Base-by-base conservation (phyloP, 2,113 vertebrate genomes). In the Tachysurus vachellii region DNA sequence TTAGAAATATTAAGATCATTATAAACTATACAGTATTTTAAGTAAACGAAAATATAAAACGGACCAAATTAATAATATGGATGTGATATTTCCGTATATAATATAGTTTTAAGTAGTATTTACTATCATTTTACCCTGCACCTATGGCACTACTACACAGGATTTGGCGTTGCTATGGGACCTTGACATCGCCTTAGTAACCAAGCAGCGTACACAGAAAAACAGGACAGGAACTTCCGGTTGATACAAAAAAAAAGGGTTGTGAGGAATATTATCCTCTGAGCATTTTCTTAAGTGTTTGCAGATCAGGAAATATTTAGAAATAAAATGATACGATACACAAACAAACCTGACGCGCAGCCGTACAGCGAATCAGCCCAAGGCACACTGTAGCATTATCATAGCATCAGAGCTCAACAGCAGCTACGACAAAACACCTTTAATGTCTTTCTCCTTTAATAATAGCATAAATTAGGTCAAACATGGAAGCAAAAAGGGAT, bases 401-500 rank as follows among this genome's bases (percentile, higher is more conserved):
- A 54, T 50, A 28, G 53, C 54, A 53, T 80, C 71, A 26, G 8
- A 47, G 9, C 6, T 77, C 14, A 5, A 0, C 21, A 14, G 1
- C 44, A 68, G 19, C 54, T 54, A 21, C n/a, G 7, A 68, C 28
- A 16, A 53, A 36, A 9, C 0, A 17, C 28, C 68, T 87, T 19
- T 13, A 19, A 14, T 19, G 71, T 9, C 23, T 9, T 16, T n/a
- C 7, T 75, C 12, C 36, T 88, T 59, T 70, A 36, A 62, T 59
- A 8, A 68, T 64, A n/a, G 70, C 59, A 17, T 68, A 3, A 23
- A 57, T 21, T 21, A 85, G 26, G 21, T 64, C 21, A 86, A 88
- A 42, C 66, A 96, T 96, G 95, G 95, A 95, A 73, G 89, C 85
- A 0, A 95, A 95, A 91, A 93, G 94, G 86, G 95, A 96, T 9